phyloP scores from a whole-genome alignment of 2,888 invertebrate genomes.

The Autographa pulchrina region DNA sequence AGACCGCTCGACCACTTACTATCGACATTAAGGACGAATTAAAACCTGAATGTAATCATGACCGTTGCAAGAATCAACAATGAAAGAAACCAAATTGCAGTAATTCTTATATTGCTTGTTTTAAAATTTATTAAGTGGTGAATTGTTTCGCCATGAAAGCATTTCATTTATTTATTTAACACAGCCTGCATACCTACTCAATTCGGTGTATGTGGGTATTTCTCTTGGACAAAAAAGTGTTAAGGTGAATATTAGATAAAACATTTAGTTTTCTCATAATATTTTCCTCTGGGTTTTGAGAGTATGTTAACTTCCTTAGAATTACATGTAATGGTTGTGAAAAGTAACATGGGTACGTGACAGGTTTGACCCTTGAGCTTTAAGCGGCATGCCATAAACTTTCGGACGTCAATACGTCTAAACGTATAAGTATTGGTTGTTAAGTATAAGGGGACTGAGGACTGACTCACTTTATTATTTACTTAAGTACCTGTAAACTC shows the following conservation, averaged over 20 bases:
- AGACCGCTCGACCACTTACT: slow-evolving; percentile 9
- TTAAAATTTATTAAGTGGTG: slow-evolving; percentile 2
- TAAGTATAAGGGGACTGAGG: too few relatives aligned
- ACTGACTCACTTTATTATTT: too few relatives aligned
- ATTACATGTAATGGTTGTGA: background rate
- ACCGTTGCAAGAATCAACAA: slow-evolving; percentile 20
- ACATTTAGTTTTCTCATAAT: background rate
- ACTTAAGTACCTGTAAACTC: too few relatives aligned
- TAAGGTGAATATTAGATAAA: too few relatives aligned
- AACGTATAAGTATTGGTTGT: background rate
- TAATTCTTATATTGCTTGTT: slow-evolving; percentile 18
- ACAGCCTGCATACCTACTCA: background rate
- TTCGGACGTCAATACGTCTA: background rate
- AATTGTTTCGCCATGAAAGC: background rate
- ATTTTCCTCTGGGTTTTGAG: background rate
- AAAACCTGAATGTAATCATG: slow-evolving; percentile 34
- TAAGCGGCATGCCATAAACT: background rate
- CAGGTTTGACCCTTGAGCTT: background rate
- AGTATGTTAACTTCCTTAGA: background rate
- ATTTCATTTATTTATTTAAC: background rate
- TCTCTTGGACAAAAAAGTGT: background rate
- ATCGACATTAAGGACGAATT: slow-evolving; percentile 15
- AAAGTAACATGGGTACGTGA: slow-evolving; percentile 1
- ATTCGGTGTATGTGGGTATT: background rate
- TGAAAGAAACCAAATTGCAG: slow-evolving; percentile 5